Base-by-base conservation (phyloP, 2,888 invertebrate species). In the Autographa gamma region DNA sequence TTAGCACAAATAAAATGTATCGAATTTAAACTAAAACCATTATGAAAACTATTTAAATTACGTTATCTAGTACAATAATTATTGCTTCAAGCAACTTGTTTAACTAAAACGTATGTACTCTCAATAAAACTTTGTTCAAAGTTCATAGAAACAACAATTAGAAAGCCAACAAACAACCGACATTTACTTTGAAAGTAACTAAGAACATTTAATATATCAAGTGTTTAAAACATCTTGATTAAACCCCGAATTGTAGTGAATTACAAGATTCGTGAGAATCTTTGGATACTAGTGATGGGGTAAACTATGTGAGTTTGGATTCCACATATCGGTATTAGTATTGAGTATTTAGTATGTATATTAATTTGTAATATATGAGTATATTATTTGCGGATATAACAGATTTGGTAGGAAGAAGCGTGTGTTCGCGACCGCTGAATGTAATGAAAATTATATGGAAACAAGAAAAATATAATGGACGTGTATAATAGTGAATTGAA, bases 151-250 rank as follows among this genome's bases (percentile, higher is more conserved):
- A 80, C 69, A 80, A 34, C 71, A 80, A 80, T 80, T 72, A 77
- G 70, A 69, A 25, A n/a, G 48, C 60, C 31, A 48, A 67, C 74
- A 71, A 80, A 80, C 73, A 79, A 69, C 62, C 61, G 70, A 82
- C 73, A 67, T 73, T 74, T 67, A 67, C 77, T 80, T 82, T 48
- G 59, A 66, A 80, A 82, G 64, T 79, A 69, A 81, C 63, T 56
- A 65, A 71, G 69, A 73, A 73, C 66, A 34, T 80, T 63, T 76
- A 69, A 79, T 82, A 76, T 58, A 66, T 77, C 81, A 80, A 80
- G 75, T 73, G 72, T 75, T 84, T 79, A 73, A 79, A 84, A 85
- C 77, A 79, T 81, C 81, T 77, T 83, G 81, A 85, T 85, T 80
- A 81, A 81, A 66, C 48, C 68, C 70, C 63, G 56, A 77, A 79